A percentile compares a stretch with the other conserved stretches of the same genome.
These are phyloP conservation scores for Coracopsis vasa DNA, from an alignment of 2,113 vertebrate genomes.

Conservation along the genomic window DNA sequence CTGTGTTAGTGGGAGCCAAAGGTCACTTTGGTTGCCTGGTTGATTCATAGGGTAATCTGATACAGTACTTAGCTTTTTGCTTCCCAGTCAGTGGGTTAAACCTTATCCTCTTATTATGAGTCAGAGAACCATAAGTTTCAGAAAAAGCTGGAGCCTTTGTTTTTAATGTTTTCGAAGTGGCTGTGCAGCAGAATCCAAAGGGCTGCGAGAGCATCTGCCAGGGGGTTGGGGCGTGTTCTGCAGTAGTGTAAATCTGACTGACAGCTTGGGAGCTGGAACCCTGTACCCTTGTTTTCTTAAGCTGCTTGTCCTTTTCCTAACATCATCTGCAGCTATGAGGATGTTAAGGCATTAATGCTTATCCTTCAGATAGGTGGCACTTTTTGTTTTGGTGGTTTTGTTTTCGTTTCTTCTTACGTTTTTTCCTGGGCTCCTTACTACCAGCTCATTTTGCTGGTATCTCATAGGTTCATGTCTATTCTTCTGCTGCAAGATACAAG, in stretches of 20 bases:
- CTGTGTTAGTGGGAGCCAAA: conserved; percentile 65
- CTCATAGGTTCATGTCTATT: background rate
- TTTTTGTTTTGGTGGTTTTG: background rate
- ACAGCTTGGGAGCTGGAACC: background rate
- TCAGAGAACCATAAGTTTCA: conserved; percentile 44
- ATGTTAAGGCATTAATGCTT: background rate
- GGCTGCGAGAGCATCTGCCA: background rate
- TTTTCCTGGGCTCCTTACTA: fast-evolving
- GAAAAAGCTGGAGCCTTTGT: conserved; percentile 1
- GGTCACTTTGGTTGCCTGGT: conserved; percentile 63
- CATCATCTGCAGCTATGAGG: background rate
- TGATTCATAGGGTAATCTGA: conserved; percentile 73
- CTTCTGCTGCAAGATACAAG: background rate
- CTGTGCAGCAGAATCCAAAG: background rate
- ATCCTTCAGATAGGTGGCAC: background rate
- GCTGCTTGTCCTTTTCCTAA: background rate
- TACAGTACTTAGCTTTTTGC: conserved; percentile 52
- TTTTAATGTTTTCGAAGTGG: conserved; percentile 42
- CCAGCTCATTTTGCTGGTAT: background rate
- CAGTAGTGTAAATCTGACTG: background rate
- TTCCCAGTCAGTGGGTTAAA: conserved; percentile 30
- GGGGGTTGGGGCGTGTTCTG: background rate
- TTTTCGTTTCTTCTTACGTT: background rate
- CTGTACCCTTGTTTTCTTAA: background rate
- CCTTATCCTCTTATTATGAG: conserved; percentile 61